Evolutionary conservation across 2,888 invertebrate species (phyloP).

Genomic region (Drosophila barbarae): DNA sequence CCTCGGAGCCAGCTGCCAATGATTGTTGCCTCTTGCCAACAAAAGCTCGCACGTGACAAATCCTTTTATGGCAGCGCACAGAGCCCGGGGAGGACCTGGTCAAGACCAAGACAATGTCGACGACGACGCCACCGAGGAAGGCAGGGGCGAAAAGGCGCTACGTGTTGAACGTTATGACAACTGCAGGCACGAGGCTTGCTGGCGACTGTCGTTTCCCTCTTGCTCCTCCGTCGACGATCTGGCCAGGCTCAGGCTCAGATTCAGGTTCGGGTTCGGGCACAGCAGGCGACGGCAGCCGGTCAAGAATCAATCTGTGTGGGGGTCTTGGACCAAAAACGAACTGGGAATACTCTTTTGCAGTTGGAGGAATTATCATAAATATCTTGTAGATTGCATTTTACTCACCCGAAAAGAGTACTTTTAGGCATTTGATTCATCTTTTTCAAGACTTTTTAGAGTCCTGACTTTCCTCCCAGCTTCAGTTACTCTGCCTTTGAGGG

Average conservation of each 20-base stretch:
- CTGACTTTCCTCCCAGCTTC: background rate
- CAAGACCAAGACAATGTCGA: constrained; percentile 27
- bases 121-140: constrained; percentile 50
- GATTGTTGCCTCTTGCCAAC: constrained; percentile 79
- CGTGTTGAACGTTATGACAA: constrained; percentile 77
- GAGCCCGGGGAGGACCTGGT: constrained; percentile 17
- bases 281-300: constrained; percentile 61
- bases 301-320: constrained; percentile 38
- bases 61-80: constrained; percentile 77
- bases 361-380: too few relatives aligned
- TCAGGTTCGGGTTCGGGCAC: constrained; percentile 36
- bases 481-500: constrained; percentile 27
- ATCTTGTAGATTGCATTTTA: background rate
- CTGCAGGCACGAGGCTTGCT: constrained; percentile 67
- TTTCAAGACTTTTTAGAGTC: background rate
- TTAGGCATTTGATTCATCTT: too few relatives aligned
- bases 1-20: constrained; percentile 50
- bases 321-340: constrained; percentile 29
- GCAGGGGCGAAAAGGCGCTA: constrained; percentile 39
- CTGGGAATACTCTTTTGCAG: constrained; percentile 44
- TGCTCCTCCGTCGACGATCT: constrained; percentile 50
- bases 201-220: constrained; percentile 33
- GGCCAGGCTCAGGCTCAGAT: constrained; percentile 31
- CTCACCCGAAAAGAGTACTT: too few relatives aligned
- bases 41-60: constrained; percentile 80